Conservation (phyloP, 1,140 invertebrate genomes). For the Nasonia vitripennis region DNA sequence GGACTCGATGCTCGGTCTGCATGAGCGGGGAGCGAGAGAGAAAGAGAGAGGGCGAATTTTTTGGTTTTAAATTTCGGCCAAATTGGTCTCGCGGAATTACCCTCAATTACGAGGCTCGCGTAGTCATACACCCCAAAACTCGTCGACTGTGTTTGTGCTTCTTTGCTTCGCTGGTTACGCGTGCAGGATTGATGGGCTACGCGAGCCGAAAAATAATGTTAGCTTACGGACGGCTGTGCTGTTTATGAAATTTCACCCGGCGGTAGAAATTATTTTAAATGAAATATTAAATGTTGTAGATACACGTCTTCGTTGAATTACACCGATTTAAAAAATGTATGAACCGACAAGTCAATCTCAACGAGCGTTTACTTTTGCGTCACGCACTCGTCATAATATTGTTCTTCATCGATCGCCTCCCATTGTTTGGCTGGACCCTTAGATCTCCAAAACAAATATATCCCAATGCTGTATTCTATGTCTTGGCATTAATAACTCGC, state of each 20-base stretch:
- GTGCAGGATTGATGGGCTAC: neutral
- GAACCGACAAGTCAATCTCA: neutral
- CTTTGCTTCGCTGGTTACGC: neutral
- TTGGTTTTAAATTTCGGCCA: conserved; percentile 65
- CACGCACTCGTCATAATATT: neutral
- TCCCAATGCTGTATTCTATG: neutral
- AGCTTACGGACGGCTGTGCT: neutral
- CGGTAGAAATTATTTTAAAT: neutral
- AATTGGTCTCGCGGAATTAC: conserved; percentile 68
- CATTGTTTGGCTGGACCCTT: neutral
- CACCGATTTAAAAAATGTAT: neutral
- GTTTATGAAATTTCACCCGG: neutral
- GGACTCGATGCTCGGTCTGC: neutral
- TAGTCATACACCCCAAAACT: conserved; percentile 30
- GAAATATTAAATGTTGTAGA: neutral
- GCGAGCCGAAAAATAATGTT: neutral
- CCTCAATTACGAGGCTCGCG: conserved; percentile 61
- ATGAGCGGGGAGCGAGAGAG: conserved; percentile 10
- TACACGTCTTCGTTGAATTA: too few species aligned
- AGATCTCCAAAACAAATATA: conserved; percentile 2
- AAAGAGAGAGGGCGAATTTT: conserved; percentile 58
- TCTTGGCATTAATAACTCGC: conserved; percentile 11
- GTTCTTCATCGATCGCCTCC: neutral
- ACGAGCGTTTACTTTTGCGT: neutral
- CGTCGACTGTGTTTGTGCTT: conserved; percentile 1